phyloP scores from a whole-genome alignment of 2,888 invertebrate genomes.

The Tipula unca region DNA sequence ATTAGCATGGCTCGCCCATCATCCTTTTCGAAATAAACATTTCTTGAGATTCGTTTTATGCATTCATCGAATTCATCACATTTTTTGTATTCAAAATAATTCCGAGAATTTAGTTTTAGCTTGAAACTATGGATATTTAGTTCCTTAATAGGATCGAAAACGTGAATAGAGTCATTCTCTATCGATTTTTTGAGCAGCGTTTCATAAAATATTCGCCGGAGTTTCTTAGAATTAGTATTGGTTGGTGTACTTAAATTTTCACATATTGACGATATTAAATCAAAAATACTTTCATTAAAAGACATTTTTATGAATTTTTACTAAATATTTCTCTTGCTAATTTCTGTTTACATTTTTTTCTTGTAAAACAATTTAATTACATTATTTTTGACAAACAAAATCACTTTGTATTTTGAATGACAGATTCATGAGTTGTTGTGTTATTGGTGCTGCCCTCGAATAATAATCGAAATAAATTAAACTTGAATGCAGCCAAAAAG shows the following conservation, averaged over 20 bases:
- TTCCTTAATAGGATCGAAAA: conserved; percentile 31
- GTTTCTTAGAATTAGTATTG: conserved; percentile 22
- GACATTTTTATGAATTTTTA: neutral
- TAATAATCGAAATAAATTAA: too few species aligned
- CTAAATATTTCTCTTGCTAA: neutral
- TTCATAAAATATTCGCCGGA: conserved; percentile 26
- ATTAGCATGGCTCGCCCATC: conserved; percentile 26
- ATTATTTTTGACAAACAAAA: neutral
- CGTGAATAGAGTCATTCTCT: conserved; percentile 24
- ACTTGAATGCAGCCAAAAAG: too few species aligned
- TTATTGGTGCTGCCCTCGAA: too few species aligned
- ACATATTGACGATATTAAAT: conserved; percentile 30
- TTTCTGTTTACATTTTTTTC: neutral
- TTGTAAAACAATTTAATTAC: neutral
- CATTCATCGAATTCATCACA: conserved; percentile 30
- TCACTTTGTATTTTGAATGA: too few species aligned
- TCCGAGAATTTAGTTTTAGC: conserved; percentile 29
- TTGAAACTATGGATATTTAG: conserved; percentile 31
- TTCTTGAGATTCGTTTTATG: conserved; percentile 25
- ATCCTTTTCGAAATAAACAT: conserved; percentile 29
- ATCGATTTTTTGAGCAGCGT: conserved; percentile 31
- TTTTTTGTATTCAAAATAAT: conserved; percentile 27
- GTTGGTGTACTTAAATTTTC: conserved; percentile 26
- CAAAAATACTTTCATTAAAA: conserved; percentile 31
- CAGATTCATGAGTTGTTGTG: too few species aligned